Evolutionary conservation across 1,140 invertebrate species (phyloP).

Genomic region (Solenopsis fugax): DNA sequence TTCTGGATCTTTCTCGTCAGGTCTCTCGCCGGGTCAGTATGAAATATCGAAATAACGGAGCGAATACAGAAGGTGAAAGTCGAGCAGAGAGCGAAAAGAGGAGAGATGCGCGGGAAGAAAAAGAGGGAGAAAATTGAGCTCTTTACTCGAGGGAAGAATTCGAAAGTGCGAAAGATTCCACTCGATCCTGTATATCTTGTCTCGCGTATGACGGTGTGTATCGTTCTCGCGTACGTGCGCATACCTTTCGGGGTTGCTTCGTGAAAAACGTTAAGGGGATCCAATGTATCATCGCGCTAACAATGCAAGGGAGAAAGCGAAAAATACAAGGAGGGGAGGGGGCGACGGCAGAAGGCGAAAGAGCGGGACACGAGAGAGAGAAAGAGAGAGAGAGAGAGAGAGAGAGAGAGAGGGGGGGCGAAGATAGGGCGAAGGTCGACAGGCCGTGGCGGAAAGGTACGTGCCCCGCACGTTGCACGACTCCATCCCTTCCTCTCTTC

Average conservation of each 20-base stretch:
- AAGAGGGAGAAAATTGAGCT: constrained; percentile 62
- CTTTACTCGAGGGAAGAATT: constrained; percentile 65
- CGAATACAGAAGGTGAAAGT: not conserved
- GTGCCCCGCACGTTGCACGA: constrained; percentile 62
- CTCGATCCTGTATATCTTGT: constrained; percentile 6
- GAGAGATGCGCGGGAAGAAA: not conserved
- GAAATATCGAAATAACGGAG: not conserved
- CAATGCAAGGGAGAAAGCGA: constrained; percentile 58
- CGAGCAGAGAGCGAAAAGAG: not conserved
- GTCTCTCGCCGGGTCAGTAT: not conserved
- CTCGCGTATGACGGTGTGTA: constrained; percentile 22
- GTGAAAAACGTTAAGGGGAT: constrained; percentile 58
- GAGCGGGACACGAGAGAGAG: not conserved
- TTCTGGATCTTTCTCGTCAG: constrained; percentile 16
- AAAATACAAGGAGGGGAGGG: not conserved
- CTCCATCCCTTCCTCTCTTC: constrained; percentile 24
- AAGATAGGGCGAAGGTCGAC: constrained; percentile 21
- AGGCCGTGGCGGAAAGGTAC: constrained; percentile 27
- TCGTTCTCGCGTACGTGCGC: constrained; percentile 26
- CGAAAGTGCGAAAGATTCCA: constrained; percentile 63
- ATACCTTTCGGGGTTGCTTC: constrained; percentile 55
- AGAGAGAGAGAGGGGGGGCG: not conserved
- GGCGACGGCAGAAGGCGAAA: constrained; percentile 2
- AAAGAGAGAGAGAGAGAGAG: not conserved
- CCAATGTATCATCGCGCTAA: constrained; percentile 76